These are phyloP conservation scores for Hydrozoanthus gracilis DNA, from an alignment of 92 coral and sea anemone species.

Conservation along the genomic window DNA sequence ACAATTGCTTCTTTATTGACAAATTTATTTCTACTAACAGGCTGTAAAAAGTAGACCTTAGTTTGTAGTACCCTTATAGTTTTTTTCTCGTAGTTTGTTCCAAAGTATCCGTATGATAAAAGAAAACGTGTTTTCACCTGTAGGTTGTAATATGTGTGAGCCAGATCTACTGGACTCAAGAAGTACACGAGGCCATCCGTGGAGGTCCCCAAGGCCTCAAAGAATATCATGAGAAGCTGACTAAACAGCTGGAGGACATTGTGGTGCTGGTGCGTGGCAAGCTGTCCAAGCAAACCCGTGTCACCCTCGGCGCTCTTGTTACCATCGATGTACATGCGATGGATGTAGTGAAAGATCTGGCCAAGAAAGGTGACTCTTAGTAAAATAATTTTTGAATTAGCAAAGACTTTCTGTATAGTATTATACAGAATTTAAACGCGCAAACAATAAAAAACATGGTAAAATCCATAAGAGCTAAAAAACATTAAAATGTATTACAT, in stretches of 20 bases:
- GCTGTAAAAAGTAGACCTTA: no score
- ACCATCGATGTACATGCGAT: constrained; percentile 99
- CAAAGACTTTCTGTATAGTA: background rate
- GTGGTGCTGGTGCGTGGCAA: constrained; percentile 99
- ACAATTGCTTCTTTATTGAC: no score
- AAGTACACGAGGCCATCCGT: constrained; percentile 97
- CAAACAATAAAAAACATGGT: no score
- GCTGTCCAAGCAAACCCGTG: constrained; percentile 96
- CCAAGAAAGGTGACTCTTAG: constrained; percentile 72
- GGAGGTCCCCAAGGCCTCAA: constrained; percentile 96
- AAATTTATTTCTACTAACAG: no score
- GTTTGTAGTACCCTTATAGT: no score
- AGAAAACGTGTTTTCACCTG: background rate
- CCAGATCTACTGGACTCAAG: constrained; percentile 99
- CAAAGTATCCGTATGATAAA: background rate
- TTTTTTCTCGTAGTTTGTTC: no score
- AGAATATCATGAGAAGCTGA: constrained; percentile 91
- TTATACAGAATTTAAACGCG: background rate
- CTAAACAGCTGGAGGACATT: constrained; percentile 92
- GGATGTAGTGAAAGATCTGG: constrained; percentile 96
- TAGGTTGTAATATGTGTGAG: constrained; percentile 97
- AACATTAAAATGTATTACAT: no score
- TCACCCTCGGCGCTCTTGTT: constrained; percentile 96
- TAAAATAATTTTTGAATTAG: background rate
- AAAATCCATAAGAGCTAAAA: no score